These are phyloP conservation scores for Brachirus orientalis DNA, from an alignment of 2,113 vertebrate species.

Conservation along the genomic window DNA sequence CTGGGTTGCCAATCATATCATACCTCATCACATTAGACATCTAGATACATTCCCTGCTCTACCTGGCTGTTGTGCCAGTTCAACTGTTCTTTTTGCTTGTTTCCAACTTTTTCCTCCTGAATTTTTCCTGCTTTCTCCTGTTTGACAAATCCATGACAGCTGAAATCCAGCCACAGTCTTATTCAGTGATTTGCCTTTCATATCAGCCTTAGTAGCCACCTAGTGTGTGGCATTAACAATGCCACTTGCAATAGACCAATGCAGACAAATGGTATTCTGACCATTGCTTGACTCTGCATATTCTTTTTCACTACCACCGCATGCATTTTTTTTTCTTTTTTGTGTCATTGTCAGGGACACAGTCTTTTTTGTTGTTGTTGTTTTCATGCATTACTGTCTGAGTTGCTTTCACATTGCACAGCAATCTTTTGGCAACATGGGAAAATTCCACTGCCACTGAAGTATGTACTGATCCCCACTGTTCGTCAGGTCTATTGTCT, in stretches of 20 bases:
- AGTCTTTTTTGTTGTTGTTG: too few relatives aligned
- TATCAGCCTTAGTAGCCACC: not conserved
- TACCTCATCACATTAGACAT: constrained; percentile 47
- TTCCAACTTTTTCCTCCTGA: not conserved
- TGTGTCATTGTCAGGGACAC: too few relatives aligned
- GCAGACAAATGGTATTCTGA: too few relatives aligned
- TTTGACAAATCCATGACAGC: too few relatives aligned
- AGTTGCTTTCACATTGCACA: not conserved
- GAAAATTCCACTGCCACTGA: not conserved
- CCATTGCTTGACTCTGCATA: too few relatives aligned
- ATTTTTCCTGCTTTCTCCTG: not conserved
- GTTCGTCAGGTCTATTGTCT: too few relatives aligned
- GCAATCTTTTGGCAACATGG: not conserved
- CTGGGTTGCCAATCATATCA: constrained; percentile 47
- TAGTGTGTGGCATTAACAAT: too few relatives aligned
- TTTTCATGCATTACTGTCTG: not conserved
- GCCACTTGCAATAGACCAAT: too few relatives aligned
- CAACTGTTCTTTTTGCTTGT: constrained; percentile 1
- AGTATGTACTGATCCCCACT: constrained; percentile 16
- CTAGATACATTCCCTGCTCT: not conserved
- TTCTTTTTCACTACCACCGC: too few relatives aligned
- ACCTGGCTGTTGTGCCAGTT: not conserved
- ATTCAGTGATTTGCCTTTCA: constrained; percentile 7
- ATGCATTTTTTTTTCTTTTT: not conserved
- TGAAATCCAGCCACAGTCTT: not conserved